Evolutionary conservation across 2,797 vertebrate genomes (phyloP), one percentile per base, ranked within the genome.

Genomic region (Hydrolagus colliei): DNA sequence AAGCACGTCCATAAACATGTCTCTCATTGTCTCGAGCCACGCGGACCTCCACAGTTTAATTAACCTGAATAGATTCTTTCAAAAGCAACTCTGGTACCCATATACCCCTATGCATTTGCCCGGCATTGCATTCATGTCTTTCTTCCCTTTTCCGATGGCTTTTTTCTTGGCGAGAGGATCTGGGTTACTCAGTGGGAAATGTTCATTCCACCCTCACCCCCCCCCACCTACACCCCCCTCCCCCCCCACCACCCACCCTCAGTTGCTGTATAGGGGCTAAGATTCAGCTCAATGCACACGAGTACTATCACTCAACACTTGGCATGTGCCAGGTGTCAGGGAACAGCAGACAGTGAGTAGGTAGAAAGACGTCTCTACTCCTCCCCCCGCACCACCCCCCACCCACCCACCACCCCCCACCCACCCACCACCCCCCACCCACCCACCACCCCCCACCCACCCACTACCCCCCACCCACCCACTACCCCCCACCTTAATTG

Each of bases 271-370:
- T 88, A 86, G 86, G 87, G 88, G 85, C 88, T 86, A 87, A 88
- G 93, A 93, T 91, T 92, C 82, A 86, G 93, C 93, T 92, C 90
- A 89, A 91, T 88, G 86, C 91, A 89, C 89, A 91, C 93, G 93
- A 91, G 91, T 93, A 91, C 93, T 93, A 91, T 94, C 92, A 92
- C 94, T 95, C 94, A 93, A 90, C 92, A 87, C 89, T 89, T 91
- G 90, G 93, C 90, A 91, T 94, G 94, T 95, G 94, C 95, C 93
- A 94, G 93, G 92, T 93, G 93, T 93, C 92, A 94, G 89, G 92
- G 92, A 91, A 89, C 92, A 88, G 87, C 78, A 32, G 72, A 91
- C 91, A 90, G 80, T 88, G 88, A 92, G 92, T 92, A 93, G 91
- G 90, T 93, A 92, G 90, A 91, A 90, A 88, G n/a, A n/a, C n/a